Conservation (phyloP, 2,888 invertebrate genomes). For the Eucera pruinosa region DNA sequence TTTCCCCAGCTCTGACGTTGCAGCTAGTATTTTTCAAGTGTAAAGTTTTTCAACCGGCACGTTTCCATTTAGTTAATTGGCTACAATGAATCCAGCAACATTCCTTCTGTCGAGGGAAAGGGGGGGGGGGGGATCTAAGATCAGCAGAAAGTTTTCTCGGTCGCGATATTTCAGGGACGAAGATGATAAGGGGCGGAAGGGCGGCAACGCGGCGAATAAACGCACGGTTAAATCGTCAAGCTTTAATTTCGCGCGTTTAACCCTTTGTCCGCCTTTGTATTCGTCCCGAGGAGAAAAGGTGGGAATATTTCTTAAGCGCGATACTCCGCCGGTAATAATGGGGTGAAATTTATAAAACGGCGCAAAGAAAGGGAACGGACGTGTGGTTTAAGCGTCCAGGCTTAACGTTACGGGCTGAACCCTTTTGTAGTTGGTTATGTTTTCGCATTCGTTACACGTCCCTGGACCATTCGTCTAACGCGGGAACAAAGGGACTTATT, state of each 20-base stretch:
- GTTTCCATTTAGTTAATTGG: neutral
- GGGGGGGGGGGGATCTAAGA: neutral
- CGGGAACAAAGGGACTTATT: constrained; percentile 32
- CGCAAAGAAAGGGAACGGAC: constrained; percentile 46
- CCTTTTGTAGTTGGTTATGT: constrained; percentile 45
- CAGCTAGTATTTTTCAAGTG: too few relatives aligned
- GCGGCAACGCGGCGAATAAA: constrained; percentile 30
- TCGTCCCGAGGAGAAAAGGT: constrained; percentile 41
- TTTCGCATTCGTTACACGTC: constrained; percentile 55
- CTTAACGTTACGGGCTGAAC: constrained; percentile 38
- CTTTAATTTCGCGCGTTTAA: constrained; percentile 56
- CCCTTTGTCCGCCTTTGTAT: constrained; percentile 52
- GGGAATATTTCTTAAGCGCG: constrained; percentile 59
- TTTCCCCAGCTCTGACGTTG: too few relatives aligned
- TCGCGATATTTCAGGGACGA: constrained; percentile 33
- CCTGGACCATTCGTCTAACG: constrained; percentile 38
- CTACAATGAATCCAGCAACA: too few relatives aligned
- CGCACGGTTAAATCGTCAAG: constrained; percentile 55
- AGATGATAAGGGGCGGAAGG: too few relatives aligned
- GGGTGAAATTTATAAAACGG: constrained; percentile 53
- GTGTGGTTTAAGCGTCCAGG: constrained; percentile 45
- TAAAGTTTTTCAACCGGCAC: too few relatives aligned
- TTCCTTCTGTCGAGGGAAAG: too few relatives aligned
- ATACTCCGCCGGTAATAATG: constrained; percentile 53
- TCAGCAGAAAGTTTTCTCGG: constrained; percentile 17